Evolutionary conservation across 1,140 invertebrate species (phyloP), one percentile per base, ranked within the genome.

Genomic region (Eueides isabella): DNA sequence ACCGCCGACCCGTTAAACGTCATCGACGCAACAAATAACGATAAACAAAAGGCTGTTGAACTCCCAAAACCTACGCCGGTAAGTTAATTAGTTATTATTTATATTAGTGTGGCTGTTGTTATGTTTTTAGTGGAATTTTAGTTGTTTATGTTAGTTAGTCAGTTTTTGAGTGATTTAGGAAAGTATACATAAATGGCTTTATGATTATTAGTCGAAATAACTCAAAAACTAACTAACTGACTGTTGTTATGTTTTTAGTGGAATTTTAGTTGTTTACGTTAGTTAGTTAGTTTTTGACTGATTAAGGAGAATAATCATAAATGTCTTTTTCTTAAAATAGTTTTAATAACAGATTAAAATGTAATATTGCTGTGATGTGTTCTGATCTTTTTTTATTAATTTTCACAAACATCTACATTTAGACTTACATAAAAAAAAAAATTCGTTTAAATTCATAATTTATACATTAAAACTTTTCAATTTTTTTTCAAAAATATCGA

Each of bases 21-120:
- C 77, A 63, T 66, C 66, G 38, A 67, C 62, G n/a, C 41, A 71
- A 76, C 61, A 55, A 69, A 28, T 55, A 41, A 11, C 14, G 71
- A 75, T 31, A 74, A 78, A 62, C 63, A 62, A 28, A 82, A 83
- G 74, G 70, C 79, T 1, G 66, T 86, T 1, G 93, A 94, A 61
- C 71, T 94, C 44, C 89, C 89, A 0, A 90, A 90, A 80, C 89
- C 89, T 0, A 90, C 89, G n/a, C 89, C 88, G 82, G 89, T 91
- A 64, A 84, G 88, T 86, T 19, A 1, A 55, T 55, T 30, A 30
- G 38, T 44, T 63, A 6, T 12, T n/a, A 38, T 64, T 71, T 41
- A 41, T 63, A 29, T 1, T 12, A 71, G 72, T 74, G 38, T 69
- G 67, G 65, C 67, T 69, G 73, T 67, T 55, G 38, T 69, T 29